Percentiles rank a stretch among this genome's conserved stretches.
phyloP scores from a whole-genome alignment of 2,888 invertebrate genomes.

The Cataglyphis cursor region DNA sequence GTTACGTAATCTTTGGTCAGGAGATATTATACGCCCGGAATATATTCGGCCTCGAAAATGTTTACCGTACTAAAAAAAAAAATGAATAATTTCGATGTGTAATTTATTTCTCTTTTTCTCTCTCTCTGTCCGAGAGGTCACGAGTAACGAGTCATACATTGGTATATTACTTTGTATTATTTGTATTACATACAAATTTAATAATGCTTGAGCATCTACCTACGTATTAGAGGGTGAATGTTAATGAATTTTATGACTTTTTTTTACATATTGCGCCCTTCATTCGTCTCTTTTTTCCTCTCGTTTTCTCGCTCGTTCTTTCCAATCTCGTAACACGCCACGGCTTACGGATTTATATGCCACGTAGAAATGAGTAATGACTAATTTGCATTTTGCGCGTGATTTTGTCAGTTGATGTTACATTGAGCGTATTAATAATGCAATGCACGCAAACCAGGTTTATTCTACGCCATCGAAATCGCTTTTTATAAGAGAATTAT shows the following conservation, averaged over 20 bases:
- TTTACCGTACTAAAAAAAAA: slow-evolving; percentile 10
- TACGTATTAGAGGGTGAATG: slow-evolving; percentile 15
- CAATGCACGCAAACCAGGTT: slow-evolving; percentile 71
- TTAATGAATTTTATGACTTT: slow-evolving; percentile 36
- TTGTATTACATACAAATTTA: slow-evolving; percentile 16
- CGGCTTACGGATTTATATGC: slow-evolving; percentile 69
- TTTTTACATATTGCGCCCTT: slow-evolving; percentile 12
- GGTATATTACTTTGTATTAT: not conserved
- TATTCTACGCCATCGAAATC: slow-evolving; percentile 46
- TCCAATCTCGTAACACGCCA: slow-evolving; percentile 17
- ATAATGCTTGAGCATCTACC: slow-evolving; percentile 4
- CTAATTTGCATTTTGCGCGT: slow-evolving; percentile 84
- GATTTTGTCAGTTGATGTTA: slow-evolving; percentile 80
- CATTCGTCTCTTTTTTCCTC: slow-evolving; percentile 5
- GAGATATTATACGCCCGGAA: slow-evolving; percentile 15
- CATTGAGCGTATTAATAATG: slow-evolving; percentile 83
- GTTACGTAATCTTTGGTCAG: slow-evolving; percentile 40
- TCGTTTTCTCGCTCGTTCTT: slow-evolving; percentile 22
- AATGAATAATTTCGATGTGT: slow-evolving; percentile 35
- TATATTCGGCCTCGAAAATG: slow-evolving; percentile 11
- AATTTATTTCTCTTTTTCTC: not conserved
- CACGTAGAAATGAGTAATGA: slow-evolving; percentile 75
- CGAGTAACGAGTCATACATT: slow-evolving; percentile 1
- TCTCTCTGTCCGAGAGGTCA: not conserved
- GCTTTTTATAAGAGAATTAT: slow-evolving; percentile 56